Base-by-base conservation (phyloP, 2,797 vertebrate species). In the Karalla daura region DNA sequence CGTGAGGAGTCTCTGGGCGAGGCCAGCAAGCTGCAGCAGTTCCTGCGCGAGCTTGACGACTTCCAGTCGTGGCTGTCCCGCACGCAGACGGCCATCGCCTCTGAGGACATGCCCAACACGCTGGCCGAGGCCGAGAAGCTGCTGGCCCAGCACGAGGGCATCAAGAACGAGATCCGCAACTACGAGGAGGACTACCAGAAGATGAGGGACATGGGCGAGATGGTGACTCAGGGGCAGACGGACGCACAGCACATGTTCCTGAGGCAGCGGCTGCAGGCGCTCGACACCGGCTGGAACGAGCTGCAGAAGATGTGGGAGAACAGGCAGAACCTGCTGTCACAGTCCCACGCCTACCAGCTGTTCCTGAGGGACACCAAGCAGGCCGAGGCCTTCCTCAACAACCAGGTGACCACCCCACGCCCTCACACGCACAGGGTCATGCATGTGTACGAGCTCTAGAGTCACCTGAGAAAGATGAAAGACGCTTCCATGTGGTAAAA, bases 251-350 rank as follows among this genome's bases (percentile, higher is more conserved):
- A 99, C 92, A 99, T 99, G 97, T 99, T 99, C 91, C 90, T 99
- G 15, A 93, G 95, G 4, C 98, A 99, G 86, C 90, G 98, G 70
- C 94, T 99, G 1, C 97, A 99, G 84, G 98, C 98, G 33, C 91
- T 99, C 36, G 96, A 99, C 88, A 99, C 97, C 0, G 97, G 98
- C 64, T 99, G 98, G 97, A 98, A 98, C 0, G 98, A 99, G 89
- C 95, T 99, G 21, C 97, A 98, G 92, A 98, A 97, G 89, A 99
- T 99, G 98, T 99, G 98, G 98, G 98, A 98, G 91, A 99, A 99
- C 86, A 94, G 98, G 5, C 97, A 99, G 85, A 98, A 92, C 83
- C 96, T 98, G 41, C 94, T 99, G 71, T 96, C 97, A 0, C 98
- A 99, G 89, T 98, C 97, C 0, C 96, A 99, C n/a, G 95, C 96